Percentiles rank a stretch among this genome's conserved stretches.
Evolutionary conservation across 2,888 invertebrate species (phyloP).

Genomic region (Psylliodes chrysocephalus): DNA sequence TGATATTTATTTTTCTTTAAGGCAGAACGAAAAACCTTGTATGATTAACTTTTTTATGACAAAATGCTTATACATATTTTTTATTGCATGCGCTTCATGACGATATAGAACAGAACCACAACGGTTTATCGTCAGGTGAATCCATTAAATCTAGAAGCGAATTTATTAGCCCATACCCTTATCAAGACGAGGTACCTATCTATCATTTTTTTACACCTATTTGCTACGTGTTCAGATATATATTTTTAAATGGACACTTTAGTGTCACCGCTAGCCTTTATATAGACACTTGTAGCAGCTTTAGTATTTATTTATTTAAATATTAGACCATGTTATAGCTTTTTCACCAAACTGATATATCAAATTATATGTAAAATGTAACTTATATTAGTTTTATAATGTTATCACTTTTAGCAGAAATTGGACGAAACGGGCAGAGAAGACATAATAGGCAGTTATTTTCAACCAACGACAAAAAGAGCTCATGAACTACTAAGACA

Average conservation of each 20-base stretch:
- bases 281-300: too few species aligned
- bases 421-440: constrained; percentile 58
- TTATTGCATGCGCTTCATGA: constrained; percentile 57
- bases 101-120: constrained; percentile 56
- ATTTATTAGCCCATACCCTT: constrained; percentile 33
- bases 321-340: too few species aligned
- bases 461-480: constrained; percentile 71
- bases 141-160: constrained; percentile 43
- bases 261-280: too few species aligned
- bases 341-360: too few species aligned
- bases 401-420: too few species aligned
- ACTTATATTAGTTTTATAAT: too few species aligned
- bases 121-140: constrained; percentile 51
- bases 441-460: constrained; percentile 77
- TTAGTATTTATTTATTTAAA: too few species aligned
- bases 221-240: too few species aligned
- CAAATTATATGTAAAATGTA: too few species aligned
- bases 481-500: constrained; percentile 71
- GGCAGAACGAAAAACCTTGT: not conserved
- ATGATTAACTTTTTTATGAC: too few species aligned
- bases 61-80: constrained; percentile 27
- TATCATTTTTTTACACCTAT: too few species aligned
- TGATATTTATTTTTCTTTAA: too few species aligned
- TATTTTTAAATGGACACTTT: not conserved
- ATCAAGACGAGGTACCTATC: constrained; percentile 40